These are phyloP conservation scores for Entomobrya multifasciata DNA, from an alignment of 2,888 invertebrate genomes.

Conservation along the genomic window DNA sequence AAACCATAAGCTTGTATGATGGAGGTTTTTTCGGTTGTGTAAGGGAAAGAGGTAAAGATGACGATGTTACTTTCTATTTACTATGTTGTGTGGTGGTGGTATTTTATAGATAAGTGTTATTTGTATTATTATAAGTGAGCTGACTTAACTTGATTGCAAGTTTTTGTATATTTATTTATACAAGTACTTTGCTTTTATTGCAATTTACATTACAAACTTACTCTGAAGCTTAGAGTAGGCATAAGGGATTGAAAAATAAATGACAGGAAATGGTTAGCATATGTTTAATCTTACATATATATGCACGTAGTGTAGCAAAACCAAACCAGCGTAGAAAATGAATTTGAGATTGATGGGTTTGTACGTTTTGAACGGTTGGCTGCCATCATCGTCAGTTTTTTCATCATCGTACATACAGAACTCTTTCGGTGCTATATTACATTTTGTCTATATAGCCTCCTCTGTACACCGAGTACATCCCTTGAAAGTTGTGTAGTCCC, in stretches of 20 bases:
- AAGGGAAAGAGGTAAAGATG: neutral
- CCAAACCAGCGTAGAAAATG: slow-evolving; percentile 43
- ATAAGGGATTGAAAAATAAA: slow-evolving; percentile 51
- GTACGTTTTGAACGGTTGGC: slow-evolving; percentile 6
- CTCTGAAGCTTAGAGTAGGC: too few species aligned
- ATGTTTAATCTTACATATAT: neutral
- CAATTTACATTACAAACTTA: neutral
- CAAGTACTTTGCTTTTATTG: neutral
- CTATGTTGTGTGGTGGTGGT: slow-evolving; percentile 12
- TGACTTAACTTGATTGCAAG: slow-evolving; percentile 5
- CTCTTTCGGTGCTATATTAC: slow-evolving; percentile 5
- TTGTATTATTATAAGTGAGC: slow-evolving; percentile 10
- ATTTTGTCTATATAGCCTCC: too few species aligned
- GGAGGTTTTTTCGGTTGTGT: neutral
- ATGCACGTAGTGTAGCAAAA: neutral
- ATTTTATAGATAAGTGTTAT: slow-evolving; percentile 42
- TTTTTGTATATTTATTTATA: neutral
- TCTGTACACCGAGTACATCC: too few species aligned
- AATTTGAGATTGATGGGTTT: slow-evolving; percentile 38
- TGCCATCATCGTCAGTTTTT: neutral
- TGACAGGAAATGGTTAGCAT: slow-evolving; percentile 62
- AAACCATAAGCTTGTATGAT: neutral
- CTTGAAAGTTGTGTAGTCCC: neutral
- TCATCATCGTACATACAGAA: neutral
- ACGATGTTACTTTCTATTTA: neutral